phyloP scores from a whole-genome alignment of 2,113 vertebrate genomes.

The Albula goreensis region DNA sequence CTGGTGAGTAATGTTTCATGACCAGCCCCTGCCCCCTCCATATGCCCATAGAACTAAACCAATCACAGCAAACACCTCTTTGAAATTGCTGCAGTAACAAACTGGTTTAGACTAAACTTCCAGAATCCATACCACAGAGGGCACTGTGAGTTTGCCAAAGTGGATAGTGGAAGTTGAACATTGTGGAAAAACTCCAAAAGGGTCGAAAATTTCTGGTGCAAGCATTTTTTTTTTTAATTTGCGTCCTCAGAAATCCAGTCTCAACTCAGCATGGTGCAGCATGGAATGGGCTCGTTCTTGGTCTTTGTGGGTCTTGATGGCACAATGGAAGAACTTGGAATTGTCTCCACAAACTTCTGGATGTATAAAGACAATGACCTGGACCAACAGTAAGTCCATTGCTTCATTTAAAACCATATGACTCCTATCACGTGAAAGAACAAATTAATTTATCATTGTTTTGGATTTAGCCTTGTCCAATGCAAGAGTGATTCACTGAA shows the following conservation, averaged over 20 bases:
- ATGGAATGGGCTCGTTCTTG: slow-evolving; percentile 76
- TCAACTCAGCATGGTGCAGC: slow-evolving; percentile 67
- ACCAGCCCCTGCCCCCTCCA: no score
- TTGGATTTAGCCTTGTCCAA: not conserved
- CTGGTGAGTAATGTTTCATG: slow-evolving; percentile 54
- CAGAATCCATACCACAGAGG: not conserved
- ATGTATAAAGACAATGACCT: slow-evolving; percentile 77
- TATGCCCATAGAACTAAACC: no score
- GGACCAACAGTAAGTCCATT: slow-evolving; percentile 49
- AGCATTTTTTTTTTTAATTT: not conserved
- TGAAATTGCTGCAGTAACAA: not conserved
- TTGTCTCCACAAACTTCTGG: slow-evolving; percentile 78
- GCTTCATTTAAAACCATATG: no score
- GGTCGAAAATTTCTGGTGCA: no score
- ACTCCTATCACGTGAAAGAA: not conserved
- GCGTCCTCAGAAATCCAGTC: slow-evolving; percentile 63
- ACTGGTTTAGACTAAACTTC: not conserved
- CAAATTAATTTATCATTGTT: slow-evolving; percentile 36
- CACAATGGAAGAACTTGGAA: slow-evolving; percentile 70
- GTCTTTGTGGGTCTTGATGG: slow-evolving; percentile 81
- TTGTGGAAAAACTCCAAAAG: not conserved
- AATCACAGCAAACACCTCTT: not conserved
- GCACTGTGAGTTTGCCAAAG: not conserved
- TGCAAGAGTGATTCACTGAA: not conserved
- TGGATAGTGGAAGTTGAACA: not conserved